These are phyloP conservation scores for human DNA, from an alignment of 2,113 vertebrate species.

Conservation along the genomic window DNA sequence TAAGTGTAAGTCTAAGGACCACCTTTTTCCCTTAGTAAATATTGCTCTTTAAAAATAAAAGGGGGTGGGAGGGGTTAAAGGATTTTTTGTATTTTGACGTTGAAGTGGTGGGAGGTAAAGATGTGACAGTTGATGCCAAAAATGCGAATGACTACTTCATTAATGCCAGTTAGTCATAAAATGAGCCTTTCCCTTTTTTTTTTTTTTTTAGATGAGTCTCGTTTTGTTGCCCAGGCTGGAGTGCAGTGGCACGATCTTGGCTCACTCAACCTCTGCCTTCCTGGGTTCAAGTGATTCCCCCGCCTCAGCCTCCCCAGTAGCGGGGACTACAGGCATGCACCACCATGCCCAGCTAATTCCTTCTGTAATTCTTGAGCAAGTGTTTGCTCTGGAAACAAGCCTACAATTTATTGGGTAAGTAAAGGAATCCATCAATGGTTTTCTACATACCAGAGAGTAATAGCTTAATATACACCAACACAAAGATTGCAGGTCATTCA, in stretches of 20 bases:
- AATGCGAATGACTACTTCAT: not conserved
- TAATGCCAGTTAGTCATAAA: not conserved
- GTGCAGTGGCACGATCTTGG: too few species aligned
- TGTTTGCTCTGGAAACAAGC: constrained; percentile 45
- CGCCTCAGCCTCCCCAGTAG: too few species aligned
- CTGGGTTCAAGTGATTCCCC: too few species aligned
- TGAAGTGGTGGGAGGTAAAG: not conserved
- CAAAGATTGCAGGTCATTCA: not conserved
- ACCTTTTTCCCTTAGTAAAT: not conserved
- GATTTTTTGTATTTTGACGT: not conserved
- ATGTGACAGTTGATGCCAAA: not conserved
- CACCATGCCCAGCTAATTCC: too few species aligned
- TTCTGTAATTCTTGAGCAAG: not conserved
- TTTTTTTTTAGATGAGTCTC: too few species aligned
- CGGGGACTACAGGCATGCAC: too few species aligned
- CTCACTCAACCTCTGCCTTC: too few species aligned
- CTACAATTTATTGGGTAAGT: not conserved
- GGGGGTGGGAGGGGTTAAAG: not conserved
- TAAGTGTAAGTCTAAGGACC: not conserved
- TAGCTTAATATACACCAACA: not conserved
- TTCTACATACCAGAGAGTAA: not conserved
- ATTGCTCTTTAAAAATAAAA: not conserved
- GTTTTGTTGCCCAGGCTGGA: too few species aligned
- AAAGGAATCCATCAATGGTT: not conserved
- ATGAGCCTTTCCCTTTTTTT: not conserved